These are phyloP conservation scores for Sympetrum striolatum DNA, from an alignment of 2,888 invertebrate species.

Conservation along the genomic window DNA sequence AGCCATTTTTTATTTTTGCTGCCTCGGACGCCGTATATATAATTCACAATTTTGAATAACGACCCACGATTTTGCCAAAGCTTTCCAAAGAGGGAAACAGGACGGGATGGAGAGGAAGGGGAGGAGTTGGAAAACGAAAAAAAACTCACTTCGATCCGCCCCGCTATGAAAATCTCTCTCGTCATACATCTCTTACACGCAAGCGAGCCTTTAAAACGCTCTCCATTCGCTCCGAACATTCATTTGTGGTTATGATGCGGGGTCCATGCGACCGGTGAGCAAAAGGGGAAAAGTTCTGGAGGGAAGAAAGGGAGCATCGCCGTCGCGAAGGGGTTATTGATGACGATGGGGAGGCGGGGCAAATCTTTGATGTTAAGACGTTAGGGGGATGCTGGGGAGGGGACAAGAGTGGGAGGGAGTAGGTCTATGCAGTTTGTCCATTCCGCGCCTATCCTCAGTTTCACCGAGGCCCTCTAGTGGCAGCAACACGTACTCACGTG, in stretches of 20 bases:
- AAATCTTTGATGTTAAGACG: constrained; percentile 52
- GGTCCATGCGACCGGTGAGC: constrained; percentile 54
- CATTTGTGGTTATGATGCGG: constrained; percentile 57
- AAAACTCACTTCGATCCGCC: neutral
- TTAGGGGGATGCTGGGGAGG: constrained; percentile 50
- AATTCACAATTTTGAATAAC: no score
- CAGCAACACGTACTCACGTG: neutral
- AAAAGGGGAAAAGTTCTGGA: constrained; percentile 56
- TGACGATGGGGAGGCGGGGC: constrained; percentile 51
- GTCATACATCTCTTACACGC: neutral
- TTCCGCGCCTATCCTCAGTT: neutral
- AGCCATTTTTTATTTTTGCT: no score
- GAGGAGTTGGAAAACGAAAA: constrained; percentile 54
- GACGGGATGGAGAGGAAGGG: no score
- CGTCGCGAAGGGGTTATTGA: constrained; percentile 49
- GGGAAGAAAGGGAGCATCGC: constrained; percentile 58
- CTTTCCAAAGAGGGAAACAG: constrained; percentile 45
- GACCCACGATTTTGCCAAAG: constrained; percentile 47
- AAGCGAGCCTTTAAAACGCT: neutral
- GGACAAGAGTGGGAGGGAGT: constrained; percentile 45
- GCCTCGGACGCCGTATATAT: no score
- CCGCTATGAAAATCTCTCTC: neutral
- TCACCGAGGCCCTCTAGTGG: neutral
- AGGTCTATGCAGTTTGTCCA: constrained; percentile 16
- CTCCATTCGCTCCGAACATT: constrained; percentile 56